A percentile compares a stretch with the other conserved stretches of the same genome.
Evolutionary conservation across 2,113 vertebrate genomes (phyloP).

Genomic region (Struthio camelus): DNA sequence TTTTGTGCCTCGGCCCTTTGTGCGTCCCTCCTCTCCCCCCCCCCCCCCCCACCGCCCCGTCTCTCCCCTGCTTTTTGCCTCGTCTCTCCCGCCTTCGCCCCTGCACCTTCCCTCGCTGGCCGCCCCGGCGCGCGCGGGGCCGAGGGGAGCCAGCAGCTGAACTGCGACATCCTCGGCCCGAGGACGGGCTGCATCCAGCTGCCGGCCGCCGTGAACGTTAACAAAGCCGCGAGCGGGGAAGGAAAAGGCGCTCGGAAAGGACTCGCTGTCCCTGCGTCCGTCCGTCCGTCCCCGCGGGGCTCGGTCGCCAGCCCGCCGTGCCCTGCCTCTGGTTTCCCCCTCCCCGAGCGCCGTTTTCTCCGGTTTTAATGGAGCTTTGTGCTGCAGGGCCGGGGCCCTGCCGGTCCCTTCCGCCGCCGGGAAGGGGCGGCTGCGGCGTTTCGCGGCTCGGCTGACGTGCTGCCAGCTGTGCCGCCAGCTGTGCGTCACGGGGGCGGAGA

Average conservation of each 20-base stretch:
- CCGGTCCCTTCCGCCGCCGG: neutral
- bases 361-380: neutral
- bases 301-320: neutral
- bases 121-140: neutral
- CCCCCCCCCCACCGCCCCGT: too few species aligned
- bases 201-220: neutral
- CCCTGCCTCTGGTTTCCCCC: neutral
- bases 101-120: neutral
- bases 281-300: neutral
- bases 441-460: neutral
- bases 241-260: rapidly evolving
- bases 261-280: neutral
- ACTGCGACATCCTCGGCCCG: neutral
- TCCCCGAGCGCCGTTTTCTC: neutral
- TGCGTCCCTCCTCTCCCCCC: neutral
- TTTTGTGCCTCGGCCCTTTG: slow-evolving; percentile 57
- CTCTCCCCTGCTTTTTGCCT: neutral
- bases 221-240: neutral
- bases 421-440: neutral
- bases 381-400: neutral
- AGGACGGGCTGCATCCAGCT: neutral
- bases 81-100: neutral
- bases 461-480: neutral
- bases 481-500: neutral
- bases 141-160: neutral